Percentiles rank a stretch among this genome's conserved stretches.
phyloP scores from a whole-genome alignment of 2,888 invertebrate genomes.

The Smittia sp. region DNA sequence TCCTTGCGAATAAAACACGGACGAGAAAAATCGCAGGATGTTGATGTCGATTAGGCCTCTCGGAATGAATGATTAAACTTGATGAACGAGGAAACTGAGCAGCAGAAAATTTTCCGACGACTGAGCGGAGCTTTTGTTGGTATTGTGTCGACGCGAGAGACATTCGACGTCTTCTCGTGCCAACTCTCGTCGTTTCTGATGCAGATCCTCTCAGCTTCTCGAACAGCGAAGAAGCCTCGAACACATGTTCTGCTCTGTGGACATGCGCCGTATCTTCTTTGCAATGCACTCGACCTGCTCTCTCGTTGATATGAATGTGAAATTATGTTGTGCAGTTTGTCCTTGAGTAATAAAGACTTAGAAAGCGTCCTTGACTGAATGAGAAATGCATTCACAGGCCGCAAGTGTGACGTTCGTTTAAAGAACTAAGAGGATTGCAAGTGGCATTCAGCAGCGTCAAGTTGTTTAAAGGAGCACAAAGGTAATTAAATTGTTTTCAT shows the following conservation, averaged over 20 bases:
- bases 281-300: background rate
- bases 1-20: background rate
- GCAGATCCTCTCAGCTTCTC: background rate
- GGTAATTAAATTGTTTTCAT: too few species aligned
- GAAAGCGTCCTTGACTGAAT: background rate
- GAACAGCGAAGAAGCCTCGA: background rate
- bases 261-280: background rate
- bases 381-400: background rate
- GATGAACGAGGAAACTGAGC: background rate
- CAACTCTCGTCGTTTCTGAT: background rate
- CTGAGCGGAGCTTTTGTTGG: background rate
- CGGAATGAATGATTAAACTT: constrained; percentile 21
- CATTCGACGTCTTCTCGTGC: background rate
- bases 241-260: background rate
- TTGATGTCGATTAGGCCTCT: constrained; percentile 5
- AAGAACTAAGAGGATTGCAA: too few species aligned
- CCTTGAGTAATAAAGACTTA: background rate
- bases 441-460: too few species aligned
- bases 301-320: background rate
- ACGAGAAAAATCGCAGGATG: background rate
- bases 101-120: background rate
- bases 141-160: background rate
- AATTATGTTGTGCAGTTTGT: constrained; percentile 7
- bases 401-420: background rate
- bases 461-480: too few species aligned